phyloP scores from a whole-genome alignment of 2,113 vertebrate species.

The Xenopus borealis region DNA sequence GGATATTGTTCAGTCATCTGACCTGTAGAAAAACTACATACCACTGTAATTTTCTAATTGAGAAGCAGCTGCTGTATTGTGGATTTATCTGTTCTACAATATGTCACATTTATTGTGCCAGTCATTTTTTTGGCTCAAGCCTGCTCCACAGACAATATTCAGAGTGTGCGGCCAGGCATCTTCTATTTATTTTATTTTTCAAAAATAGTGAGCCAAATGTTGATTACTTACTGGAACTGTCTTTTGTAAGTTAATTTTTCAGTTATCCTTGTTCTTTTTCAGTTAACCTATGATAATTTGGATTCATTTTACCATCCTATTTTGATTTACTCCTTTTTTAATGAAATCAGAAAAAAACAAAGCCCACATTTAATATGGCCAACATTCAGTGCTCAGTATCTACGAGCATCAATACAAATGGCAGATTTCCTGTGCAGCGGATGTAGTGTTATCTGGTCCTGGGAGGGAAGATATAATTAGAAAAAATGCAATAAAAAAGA shows the following conservation, averaged over 20 bases:
- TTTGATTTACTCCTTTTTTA: not conserved
- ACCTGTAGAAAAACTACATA: slow-evolving; percentile 51
- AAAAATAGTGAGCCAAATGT: slow-evolving; percentile 14
- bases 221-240: slow-evolving; percentile 32
- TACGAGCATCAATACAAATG: not conserved
- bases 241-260: not conserved
- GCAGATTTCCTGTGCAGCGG: slow-evolving; percentile 1
- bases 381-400: not conserved
- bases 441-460: not conserved
- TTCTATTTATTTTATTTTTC: slow-evolving; percentile 27
- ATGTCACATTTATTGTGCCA: slow-evolving; percentile 60
- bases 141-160: slow-evolving; percentile 54
- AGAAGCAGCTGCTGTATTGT: slow-evolving; percentile 57
- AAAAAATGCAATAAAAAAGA: too few relatives aligned
- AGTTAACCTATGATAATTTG: not conserved
- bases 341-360: not conserved
- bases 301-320: not conserved
- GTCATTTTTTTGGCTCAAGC: slow-evolving; percentile 58
- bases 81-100: slow-evolving; percentile 57
- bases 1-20: slow-evolving; percentile 15
- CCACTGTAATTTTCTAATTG: slow-evolving; percentile 54
- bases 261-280: not conserved
- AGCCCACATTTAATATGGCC: not conserved
- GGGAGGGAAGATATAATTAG: not conserved
- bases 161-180: slow-evolving; percentile 53